Evolutionary conservation across 2,113 vertebrate species (phyloP).

Genomic region (Aleadryas rufinucha): DNA sequence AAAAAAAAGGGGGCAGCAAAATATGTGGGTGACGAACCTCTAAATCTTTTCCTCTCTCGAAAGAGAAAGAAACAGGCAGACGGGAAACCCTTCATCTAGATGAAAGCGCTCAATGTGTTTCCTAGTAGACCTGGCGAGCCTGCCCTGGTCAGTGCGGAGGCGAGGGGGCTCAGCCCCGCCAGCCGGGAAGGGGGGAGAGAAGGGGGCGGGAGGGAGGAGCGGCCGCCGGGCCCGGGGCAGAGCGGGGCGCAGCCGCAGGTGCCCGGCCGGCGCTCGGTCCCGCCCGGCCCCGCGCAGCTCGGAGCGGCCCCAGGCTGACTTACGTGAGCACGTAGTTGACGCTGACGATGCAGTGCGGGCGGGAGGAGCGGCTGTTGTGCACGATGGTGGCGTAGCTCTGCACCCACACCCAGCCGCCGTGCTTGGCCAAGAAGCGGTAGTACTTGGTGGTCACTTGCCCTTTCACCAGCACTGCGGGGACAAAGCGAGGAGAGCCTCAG

Average conservation of each 20-base stretch:
- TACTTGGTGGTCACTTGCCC: slow-evolving; percentile 98
- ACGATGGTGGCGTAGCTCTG: slow-evolving; percentile 98
- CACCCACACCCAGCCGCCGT: slow-evolving; percentile 97
- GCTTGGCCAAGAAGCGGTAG: slow-evolving; percentile 94
- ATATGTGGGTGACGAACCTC: slow-evolving; percentile 39
- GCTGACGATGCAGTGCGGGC: slow-evolving; percentile 97
- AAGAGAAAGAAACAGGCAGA: slow-evolving; percentile 8
- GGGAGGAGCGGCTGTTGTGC: slow-evolving; percentile 96
- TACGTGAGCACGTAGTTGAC: slow-evolving; percentile 99
- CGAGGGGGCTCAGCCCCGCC: neutral
- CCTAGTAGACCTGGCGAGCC: slow-evolving; percentile 7
- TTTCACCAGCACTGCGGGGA: slow-evolving; percentile 88
- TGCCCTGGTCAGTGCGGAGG: neutral
- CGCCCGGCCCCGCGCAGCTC: neutral
- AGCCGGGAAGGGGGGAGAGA: too few relatives aligned
- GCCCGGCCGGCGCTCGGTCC: neutral
- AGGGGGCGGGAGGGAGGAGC: neutral
- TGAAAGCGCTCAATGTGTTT: slow-evolving; percentile 19
- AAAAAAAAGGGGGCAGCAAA: slow-evolving; percentile 7
- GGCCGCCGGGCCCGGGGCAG: neutral
- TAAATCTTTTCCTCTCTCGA: slow-evolving; percentile 52
- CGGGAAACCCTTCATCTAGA: slow-evolving; percentile 47
- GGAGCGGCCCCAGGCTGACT: slow-evolving; percentile 61
- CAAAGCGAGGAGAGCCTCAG: neutral
- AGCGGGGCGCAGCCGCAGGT: neutral